Conservation (phyloP, 2,888 invertebrate genomes). For the Tiphia femorata region DNA sequence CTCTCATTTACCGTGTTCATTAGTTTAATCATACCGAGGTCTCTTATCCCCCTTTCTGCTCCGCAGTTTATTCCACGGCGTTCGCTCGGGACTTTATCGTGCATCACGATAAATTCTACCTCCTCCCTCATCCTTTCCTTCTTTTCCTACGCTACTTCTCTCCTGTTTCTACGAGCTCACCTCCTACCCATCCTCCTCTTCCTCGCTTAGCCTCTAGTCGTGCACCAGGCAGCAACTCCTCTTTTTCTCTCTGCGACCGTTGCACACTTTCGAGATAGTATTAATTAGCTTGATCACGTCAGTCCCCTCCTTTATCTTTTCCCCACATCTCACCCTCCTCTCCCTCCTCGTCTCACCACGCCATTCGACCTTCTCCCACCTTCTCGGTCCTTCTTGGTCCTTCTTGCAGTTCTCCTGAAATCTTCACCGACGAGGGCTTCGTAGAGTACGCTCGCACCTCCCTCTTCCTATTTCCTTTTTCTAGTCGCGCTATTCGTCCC, state of each 20-base stretch:
- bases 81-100: slow-evolving; percentile 34
- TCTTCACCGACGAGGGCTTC: not conserved
- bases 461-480: not conserved
- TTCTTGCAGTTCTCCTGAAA: not conserved
- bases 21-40: slow-evolving; percentile 40
- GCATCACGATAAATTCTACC: slow-evolving; percentile 35
- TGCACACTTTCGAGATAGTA: slow-evolving; percentile 33
- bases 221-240: slow-evolving; percentile 6
- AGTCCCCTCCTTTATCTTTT: not conserved
- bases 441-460: not conserved
- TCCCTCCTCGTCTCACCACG: not conserved
- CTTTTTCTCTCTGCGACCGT: not conserved
- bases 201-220: too few species aligned
- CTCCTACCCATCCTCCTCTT: too few species aligned
- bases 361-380: not conserved
- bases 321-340: not conserved
- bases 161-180: too few species aligned
- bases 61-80: slow-evolving; percentile 29
- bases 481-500: slow-evolving; percentile 1
- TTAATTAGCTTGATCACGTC: slow-evolving; percentile 43
- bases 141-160: too few species aligned
- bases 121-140: not conserved
- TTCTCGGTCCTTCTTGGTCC: not conserved
- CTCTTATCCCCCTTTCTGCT: slow-evolving; percentile 6
- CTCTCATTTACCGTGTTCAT: slow-evolving; percentile 37